Evolutionary conservation across 2,113 vertebrate genomes (phyloP), one percentile per base, ranked within the genome.

Genomic region (Nematolebias whitei): DNA sequence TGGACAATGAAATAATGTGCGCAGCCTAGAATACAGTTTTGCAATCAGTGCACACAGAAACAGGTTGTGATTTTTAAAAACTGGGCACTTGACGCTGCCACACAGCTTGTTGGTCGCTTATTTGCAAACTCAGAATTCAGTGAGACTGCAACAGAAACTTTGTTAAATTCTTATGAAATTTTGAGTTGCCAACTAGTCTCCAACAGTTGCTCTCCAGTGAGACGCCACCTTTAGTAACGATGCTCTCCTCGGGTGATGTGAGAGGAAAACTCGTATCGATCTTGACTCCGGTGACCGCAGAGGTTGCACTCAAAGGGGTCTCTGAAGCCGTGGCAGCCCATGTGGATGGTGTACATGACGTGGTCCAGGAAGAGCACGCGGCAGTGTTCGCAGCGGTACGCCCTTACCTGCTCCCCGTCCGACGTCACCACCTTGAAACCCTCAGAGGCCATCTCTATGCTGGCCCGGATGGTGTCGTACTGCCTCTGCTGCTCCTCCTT

Each of bases 311-410:
- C 96, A 6, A 99, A 98, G 71, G 98, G 96, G 79, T 98, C 95
- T 0, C 97, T 95, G 91, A 98, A 99, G 71, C 97, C 98, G 2
- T 99, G 98, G 85, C 97, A 99, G 74, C 98, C 98, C 98, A 99
- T 99, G 79, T 99, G 98, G 80, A 99, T 99, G 26, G 98, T 98
- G 68, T 98, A 99, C 98, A 99, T 99, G 84, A 99, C 98, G 3
- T 98, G 97, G 91, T 99, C 98, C 81, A 99, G 92, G 92, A 98
- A 99, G 65, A 99, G 94, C 63, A 99, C 91, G 50, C 96, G 90
- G 89, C 98, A 99, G 88, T 96, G 96, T 93, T 97, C 93, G 1
- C 98, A 99, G 76, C 93, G 91, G 89, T 99, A 96, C 45, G 93
- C 95, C 85, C 93, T 94, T 76, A 99, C 88, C 85, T 94, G 94